A percentile compares a stretch with the other conserved stretches of the same genome.
These are phyloP conservation scores for Plestiodon gilberti DNA, from an alignment of 2,113 vertebrate genomes.

Conservation along the genomic window DNA sequence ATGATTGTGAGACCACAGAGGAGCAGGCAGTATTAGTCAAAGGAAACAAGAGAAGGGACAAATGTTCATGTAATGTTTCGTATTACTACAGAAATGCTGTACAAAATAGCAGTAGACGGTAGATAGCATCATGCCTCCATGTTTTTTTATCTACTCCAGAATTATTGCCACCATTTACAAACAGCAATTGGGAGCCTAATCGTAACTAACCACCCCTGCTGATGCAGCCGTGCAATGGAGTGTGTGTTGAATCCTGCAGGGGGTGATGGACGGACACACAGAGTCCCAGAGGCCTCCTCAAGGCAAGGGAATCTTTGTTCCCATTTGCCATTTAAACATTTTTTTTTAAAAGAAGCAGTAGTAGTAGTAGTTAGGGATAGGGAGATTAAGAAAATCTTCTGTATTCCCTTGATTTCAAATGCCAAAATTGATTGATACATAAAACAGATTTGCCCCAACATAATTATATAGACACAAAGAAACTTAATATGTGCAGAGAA, in stretches of 20 bases:
- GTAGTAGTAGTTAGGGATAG: no score
- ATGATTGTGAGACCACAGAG: background rate
- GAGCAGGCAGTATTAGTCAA: conserved; percentile 17
- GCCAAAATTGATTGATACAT: background rate
- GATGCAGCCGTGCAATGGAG: no score
- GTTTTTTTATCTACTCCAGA: conserved; percentile 20
- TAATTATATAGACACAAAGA: background rate
- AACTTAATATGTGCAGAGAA: background rate
- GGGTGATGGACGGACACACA: no score
- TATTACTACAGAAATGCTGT: no score
- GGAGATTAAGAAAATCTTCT: background rate
- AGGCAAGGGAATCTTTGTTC: no score
- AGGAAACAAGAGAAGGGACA: conserved; percentile 8
- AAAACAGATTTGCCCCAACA: background rate
- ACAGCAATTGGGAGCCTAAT: background rate
- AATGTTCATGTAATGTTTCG: background rate
- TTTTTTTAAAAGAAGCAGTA: background rate
- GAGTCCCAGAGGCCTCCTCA: no score
- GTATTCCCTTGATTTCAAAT: background rate
- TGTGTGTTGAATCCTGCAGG: conserved; percentile 7
- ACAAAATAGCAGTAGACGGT: conserved; percentile 11
- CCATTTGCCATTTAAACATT: no score
- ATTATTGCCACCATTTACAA: conserved; percentile 34
- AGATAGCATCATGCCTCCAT: background rate
- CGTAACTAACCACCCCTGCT: no score